These are phyloP conservation scores for Caranx ignobilis DNA, from an alignment of 2,113 vertebrate species.

Conservation along the genomic window DNA sequence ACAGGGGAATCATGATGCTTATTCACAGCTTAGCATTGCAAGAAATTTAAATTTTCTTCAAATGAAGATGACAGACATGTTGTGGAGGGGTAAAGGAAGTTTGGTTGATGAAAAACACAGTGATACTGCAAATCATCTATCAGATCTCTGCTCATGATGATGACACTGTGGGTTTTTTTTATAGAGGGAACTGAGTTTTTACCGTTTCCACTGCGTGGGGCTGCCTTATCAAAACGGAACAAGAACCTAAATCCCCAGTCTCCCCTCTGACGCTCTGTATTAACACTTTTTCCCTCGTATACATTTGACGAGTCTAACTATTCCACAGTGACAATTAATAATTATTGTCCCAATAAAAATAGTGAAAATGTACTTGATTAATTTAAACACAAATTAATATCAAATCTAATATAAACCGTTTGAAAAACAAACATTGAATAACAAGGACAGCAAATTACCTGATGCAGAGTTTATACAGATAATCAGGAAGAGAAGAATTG, in stretches of 20 bases:
- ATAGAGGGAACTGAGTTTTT: not conserved
- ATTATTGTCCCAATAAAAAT: not conserved
- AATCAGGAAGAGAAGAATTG: conserved; percentile 37
- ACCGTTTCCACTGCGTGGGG: not conserved
- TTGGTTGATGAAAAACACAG: not conserved
- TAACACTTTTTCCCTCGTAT: not conserved
- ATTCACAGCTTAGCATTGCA: not conserved
- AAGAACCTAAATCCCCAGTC: not conserved
- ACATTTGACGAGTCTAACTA: not conserved
- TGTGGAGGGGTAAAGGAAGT: conserved; percentile 12
- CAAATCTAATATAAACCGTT: not conserved
- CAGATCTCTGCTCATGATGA: not conserved
- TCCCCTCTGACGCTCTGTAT: not conserved
- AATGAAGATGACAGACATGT: not conserved
- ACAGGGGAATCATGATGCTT: not conserved
- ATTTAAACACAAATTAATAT: not conserved
- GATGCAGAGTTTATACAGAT: conserved; percentile 40
- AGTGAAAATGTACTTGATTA: not conserved
- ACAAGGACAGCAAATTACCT: conserved; percentile 66
- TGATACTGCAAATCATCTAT: not conserved
- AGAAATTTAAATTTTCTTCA: not conserved
- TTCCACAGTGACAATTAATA: not conserved
- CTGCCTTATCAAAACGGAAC: not conserved
- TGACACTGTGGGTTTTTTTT: conserved; percentile 10
- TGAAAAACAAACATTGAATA: not conserved